These are phyloP conservation scores for Conopomorpha cramerella DNA, from an alignment of 1,140 invertebrate genomes.

Conservation along the genomic window DNA sequence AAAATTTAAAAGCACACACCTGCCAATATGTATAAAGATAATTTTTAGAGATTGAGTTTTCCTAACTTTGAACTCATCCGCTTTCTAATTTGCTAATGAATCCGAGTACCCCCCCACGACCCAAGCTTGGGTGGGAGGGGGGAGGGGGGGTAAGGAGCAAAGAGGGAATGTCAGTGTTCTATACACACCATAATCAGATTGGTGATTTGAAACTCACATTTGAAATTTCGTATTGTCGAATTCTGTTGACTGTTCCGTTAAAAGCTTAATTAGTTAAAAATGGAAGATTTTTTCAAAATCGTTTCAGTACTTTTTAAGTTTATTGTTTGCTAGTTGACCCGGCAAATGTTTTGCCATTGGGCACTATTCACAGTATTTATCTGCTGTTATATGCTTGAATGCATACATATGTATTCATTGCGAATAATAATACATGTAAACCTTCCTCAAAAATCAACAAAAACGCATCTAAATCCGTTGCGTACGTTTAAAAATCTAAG, in stretches of 20 bases:
- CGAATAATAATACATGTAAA: too few species aligned
- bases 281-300: too few species aligned
- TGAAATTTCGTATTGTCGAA: conserved; percentile 40
- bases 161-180: conserved; percentile 57
- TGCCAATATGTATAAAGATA: too few species aligned
- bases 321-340: too few species aligned
- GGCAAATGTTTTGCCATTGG: neutral
- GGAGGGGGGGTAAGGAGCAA: conserved; percentile 30
- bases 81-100: conserved; percentile 63
- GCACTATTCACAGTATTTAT: too few species aligned
- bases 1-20: too few species aligned
- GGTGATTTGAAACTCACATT: conserved; percentile 48
- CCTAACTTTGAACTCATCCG: conserved; percentile 60
- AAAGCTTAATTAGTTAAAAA: too few species aligned
- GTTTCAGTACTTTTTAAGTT: too few species aligned
- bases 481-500: too few species aligned
- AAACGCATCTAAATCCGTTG: too few species aligned
- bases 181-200: conserved; percentile 56
- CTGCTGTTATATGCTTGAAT: neutral
- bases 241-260: neutral
- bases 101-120: conserved; percentile 35
- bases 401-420: neutral
- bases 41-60: conserved; percentile 63
- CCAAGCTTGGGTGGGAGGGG: conserved; percentile 10
- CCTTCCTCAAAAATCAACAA: too few species aligned